phyloP scores from a whole-genome alignment of 1,140 invertebrate species.

The Littorina saxatilis region DNA sequence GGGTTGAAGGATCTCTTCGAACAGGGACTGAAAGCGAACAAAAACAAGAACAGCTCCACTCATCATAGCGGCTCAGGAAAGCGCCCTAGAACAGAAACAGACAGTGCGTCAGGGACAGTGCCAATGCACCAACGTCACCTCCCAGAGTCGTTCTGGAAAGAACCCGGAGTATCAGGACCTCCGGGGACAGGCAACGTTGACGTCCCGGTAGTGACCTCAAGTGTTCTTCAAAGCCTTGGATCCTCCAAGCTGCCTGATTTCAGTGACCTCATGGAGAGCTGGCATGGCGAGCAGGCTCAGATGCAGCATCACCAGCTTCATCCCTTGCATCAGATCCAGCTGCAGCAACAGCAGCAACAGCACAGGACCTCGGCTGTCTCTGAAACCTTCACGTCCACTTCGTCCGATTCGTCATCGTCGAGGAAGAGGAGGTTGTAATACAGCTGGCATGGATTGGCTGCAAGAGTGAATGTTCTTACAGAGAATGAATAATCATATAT shows the following conservation, averaged over 20 bases:
- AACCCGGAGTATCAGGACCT: slow-evolving; percentile 43
- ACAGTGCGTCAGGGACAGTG: slow-evolving; percentile 32
- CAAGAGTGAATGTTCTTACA: neutral
- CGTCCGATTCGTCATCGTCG: neutral
- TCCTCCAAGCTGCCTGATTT: slow-evolving; percentile 65
- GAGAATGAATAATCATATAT: neutral
- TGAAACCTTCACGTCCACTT: neutral
- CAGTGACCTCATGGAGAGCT: slow-evolving; percentile 68
- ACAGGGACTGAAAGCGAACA: slow-evolving; percentile 56
- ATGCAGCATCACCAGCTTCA: neutral
- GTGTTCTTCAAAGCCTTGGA: slow-evolving; percentile 36
- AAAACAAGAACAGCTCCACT: slow-evolving; percentile 49
- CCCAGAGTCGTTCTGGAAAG: slow-evolving; percentile 68
- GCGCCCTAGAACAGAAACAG: neutral
- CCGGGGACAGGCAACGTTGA: neutral
- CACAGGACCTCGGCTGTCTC: neutral
- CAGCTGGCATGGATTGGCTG: neutral
- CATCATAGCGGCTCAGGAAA: neutral
- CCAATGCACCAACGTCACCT: slow-evolving; percentile 68
- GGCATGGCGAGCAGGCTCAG: slow-evolving; percentile 49
- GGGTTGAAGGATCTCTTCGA: slow-evolving; percentile 69
- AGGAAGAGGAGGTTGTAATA: slow-evolving; percentile 3
- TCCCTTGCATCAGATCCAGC: neutral
- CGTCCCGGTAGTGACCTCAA: slow-evolving; percentile 32
- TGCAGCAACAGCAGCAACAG: neutral